Conservation (phyloP, 2,888 invertebrate genomes). For the Drosophila helvetica region DNA sequence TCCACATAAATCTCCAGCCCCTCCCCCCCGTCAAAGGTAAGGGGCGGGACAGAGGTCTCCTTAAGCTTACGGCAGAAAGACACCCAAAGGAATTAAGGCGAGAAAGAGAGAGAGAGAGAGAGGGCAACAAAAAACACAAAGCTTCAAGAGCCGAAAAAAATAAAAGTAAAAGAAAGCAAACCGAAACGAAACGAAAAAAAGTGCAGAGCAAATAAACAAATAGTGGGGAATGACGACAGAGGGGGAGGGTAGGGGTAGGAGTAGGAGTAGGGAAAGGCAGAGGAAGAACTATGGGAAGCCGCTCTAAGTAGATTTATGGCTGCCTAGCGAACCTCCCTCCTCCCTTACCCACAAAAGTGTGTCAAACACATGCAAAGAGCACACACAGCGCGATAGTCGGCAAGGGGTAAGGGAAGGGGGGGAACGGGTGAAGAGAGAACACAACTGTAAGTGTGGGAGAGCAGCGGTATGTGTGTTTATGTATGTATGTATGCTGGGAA, state of each 20-base stretch:
- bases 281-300: slow-evolving; percentile 64
- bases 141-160: slow-evolving; percentile 28
- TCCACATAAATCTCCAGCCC: slow-evolving; percentile 8
- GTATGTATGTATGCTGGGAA: slow-evolving; percentile 23
- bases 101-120: not conserved
- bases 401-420: not conserved
- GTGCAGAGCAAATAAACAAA: slow-evolving; percentile 41
- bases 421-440: not conserved
- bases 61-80: slow-evolving; percentile 20
- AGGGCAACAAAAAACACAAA: slow-evolving; percentile 35
- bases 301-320: slow-evolving; percentile 77
- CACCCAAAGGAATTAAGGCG: slow-evolving; percentile 36
- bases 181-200: slow-evolving; percentile 17
- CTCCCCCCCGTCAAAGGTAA: not conserved
- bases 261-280: slow-evolving; percentile 10
- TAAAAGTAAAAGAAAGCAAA: slow-evolving; percentile 32
- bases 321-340: slow-evolving; percentile 48
- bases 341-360: slow-evolving; percentile 55
- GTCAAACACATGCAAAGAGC: slow-evolving; percentile 66
- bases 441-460: slow-evolving; percentile 15
- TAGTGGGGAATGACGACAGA: slow-evolving; percentile 13
- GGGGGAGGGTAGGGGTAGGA: not conserved
- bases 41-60: slow-evolving; percentile 17
- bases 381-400: slow-evolving; percentile 11
- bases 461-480: slow-evolving; percentile 2